These are phyloP conservation scores for Lepus oiostolus DNA, from an alignment of 2,797 vertebrate genomes.

Conservation along the genomic window DNA sequence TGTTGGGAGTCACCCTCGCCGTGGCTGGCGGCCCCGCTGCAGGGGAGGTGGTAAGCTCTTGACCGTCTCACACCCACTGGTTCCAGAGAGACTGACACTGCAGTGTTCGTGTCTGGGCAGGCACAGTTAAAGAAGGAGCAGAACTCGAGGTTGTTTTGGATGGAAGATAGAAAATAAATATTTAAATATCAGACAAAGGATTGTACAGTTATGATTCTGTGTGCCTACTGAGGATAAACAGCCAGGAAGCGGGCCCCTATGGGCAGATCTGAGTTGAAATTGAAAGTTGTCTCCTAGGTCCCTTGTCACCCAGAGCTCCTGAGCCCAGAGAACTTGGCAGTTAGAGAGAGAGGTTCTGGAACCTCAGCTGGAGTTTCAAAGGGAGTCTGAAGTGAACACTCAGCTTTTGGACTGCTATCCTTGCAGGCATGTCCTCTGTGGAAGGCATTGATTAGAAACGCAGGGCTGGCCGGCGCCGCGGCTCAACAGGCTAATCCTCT, in stretches of 20 bases:
- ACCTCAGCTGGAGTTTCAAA: constrained; percentile 19
- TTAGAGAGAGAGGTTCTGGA: not conserved
- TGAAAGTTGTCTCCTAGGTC: not conserved
- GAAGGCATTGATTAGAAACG: not conserved
- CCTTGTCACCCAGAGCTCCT: not conserved
- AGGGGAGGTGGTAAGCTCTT: not conserved
- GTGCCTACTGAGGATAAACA: constrained; percentile 40
- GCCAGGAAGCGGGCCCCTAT: not conserved
- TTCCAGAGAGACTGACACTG: not conserved
- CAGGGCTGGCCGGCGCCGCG: no score
- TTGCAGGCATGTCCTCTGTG: constrained; percentile 22
- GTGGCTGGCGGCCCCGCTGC: not conserved
- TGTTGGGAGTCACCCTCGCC: not conserved
- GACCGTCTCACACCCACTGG: not conserved
- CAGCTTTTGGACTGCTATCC: not conserved
- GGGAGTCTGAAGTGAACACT: constrained; percentile 13
- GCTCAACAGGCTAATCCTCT: no score
- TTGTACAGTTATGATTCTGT: not conserved
- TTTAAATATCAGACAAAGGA: not conserved
- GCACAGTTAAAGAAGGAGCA: not conserved
- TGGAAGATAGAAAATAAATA: not conserved
- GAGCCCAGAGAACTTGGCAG: not conserved
- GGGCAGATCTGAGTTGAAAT: not conserved
- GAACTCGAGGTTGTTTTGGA: not conserved
- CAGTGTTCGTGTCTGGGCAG: not conserved